A percentile compares a stretch with the other conserved stretches of the same genome.
Evolutionary conservation across 2,888 invertebrate genomes (phyloP).

Genomic region (Branchinecta sandiegonensis): DNA sequence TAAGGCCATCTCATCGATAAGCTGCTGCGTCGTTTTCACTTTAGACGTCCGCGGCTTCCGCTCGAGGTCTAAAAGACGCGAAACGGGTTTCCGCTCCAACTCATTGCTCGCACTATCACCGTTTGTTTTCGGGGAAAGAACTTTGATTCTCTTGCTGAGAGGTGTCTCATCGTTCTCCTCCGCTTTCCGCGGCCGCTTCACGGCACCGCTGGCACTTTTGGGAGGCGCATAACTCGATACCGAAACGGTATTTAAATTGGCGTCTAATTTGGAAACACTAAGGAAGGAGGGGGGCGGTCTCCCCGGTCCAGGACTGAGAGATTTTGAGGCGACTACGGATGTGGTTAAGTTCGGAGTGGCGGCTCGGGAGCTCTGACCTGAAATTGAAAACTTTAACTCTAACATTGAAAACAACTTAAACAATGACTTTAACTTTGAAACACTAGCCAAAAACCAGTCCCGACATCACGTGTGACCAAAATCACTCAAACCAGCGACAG

Average conservation of each 20-base stretch:
- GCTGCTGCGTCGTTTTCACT: conserved; percentile 61
- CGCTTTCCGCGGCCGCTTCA: conserved; percentile 41
- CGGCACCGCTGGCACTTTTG: conserved; percentile 41
- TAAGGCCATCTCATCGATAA: conserved; percentile 51
- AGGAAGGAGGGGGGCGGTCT: conserved; percentile 15
- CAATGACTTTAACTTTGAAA: no score
- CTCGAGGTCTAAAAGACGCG: conserved; percentile 26
- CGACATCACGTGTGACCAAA: no score
- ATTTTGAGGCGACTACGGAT: conserved; percentile 26
- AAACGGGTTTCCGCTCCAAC: neutral
- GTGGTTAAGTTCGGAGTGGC: neutral
- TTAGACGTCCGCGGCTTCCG: conserved; percentile 25
- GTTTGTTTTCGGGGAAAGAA: conserved; percentile 24
- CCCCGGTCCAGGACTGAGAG: conserved; percentile 23
- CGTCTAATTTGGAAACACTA: neutral
- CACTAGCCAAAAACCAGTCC: no score
- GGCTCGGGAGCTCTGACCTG: conserved; percentile 8
- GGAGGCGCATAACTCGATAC: conserved; percentile 23
- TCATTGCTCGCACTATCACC: conserved; percentile 24
- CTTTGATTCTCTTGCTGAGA: neutral
- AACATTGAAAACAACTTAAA: no score
- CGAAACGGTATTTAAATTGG: conserved; percentile 16
- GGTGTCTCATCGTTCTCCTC: conserved; percentile 16
- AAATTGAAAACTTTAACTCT: neutral
- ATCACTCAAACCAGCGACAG: no score